phyloP scores from a whole-genome alignment of 2,797 vertebrate genomes.

The Clarias laeviceps region DNA sequence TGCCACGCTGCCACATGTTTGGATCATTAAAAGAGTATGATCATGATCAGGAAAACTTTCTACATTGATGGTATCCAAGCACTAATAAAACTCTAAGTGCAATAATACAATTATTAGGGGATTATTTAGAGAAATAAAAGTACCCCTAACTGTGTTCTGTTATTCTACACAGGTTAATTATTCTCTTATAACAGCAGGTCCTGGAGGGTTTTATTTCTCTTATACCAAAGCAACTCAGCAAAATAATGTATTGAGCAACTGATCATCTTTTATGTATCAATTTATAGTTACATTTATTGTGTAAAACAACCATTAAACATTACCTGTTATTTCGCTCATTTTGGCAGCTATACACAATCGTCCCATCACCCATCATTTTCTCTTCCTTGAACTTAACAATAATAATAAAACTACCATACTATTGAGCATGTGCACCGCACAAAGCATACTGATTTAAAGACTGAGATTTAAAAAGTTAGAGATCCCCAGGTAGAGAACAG shows the following conservation, averaged over 20 bases:
- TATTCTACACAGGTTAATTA: not conserved
- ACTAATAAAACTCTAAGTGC: no score
- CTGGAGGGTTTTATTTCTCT: not conserved
- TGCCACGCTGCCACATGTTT: no score
- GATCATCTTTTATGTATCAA: not conserved
- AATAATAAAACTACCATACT: not conserved
- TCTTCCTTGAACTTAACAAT: not conserved
- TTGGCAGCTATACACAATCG: not conserved
- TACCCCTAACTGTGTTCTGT: no score
- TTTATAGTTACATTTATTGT: not conserved
- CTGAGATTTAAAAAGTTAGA: not conserved
- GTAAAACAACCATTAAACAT: not conserved
- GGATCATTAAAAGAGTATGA: no score
- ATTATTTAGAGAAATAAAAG: no score
- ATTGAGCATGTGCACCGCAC: not conserved
- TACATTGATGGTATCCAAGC: no score
- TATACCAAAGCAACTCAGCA: not conserved
- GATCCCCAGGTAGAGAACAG: not conserved
- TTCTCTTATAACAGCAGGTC: not conserved
- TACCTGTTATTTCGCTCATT: not conserved
- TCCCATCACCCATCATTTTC: not conserved
- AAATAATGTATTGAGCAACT: not conserved
- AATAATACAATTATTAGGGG: no score
- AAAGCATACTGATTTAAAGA: not conserved
- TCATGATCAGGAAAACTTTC: no score